These are phyloP conservation scores for Lumbricus terrestris DNA, from an alignment of 2,888 invertebrate genomes.

Conservation along the genomic window DNA sequence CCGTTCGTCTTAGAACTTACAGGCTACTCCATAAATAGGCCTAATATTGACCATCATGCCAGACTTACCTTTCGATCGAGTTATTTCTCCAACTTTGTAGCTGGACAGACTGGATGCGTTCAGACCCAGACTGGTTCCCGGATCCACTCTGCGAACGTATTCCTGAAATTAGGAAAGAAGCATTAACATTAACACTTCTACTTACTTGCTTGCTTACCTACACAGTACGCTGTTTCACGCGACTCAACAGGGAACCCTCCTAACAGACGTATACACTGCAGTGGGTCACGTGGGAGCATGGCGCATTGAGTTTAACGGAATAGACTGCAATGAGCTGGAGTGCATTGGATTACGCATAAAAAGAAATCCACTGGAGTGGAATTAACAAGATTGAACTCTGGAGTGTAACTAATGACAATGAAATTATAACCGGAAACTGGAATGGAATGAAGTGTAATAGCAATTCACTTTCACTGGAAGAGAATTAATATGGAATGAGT, in stretches of 20 bases:
- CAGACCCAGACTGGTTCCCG: conserved; percentile 81
- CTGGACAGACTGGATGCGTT: conserved; percentile 84
- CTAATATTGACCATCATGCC: background rate
- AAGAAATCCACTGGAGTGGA: conserved; percentile 71
- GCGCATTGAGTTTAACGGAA: background rate
- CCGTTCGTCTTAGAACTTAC: too few relatives aligned
- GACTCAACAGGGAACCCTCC: background rate
- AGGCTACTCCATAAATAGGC: too few relatives aligned
- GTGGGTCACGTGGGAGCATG: too few relatives aligned
- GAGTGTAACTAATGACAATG: background rate
- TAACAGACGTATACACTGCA: too few relatives aligned
- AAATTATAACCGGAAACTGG: background rate
- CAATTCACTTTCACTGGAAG: conserved; percentile 64
- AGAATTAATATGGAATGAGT: background rate
- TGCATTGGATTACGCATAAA: conserved; percentile 62
- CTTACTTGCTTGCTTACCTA: too few relatives aligned
- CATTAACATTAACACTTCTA: too few relatives aligned
- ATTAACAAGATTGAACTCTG: conserved; percentile 77
- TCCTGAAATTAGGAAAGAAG: conserved; percentile 70
- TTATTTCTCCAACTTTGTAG: conserved; percentile 83
- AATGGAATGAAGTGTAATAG: background rate
- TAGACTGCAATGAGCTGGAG: conserved; percentile 49
- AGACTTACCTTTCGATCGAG: conserved; percentile 42
- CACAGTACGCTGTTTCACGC: too few relatives aligned
- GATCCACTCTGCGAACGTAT: conserved; percentile 87